Evolutionary conservation across 2,888 invertebrate species (phyloP).

Genomic region (Macaria notata): DNA sequence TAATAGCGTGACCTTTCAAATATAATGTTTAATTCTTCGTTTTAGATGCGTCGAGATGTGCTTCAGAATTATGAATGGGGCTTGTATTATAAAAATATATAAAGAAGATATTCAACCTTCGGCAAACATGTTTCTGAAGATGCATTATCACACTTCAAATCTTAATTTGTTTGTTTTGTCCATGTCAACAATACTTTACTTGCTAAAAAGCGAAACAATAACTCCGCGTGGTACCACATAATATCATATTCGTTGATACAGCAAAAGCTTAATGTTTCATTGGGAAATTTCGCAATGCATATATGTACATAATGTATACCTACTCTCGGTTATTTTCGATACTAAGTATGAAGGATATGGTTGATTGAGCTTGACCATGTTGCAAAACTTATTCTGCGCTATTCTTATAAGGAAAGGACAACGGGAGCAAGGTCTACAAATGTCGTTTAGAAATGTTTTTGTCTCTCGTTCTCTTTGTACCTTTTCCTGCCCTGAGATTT

Average conservation of each 20-base stretch:
- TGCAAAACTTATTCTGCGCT: constrained; percentile 26
- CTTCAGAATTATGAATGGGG: no score
- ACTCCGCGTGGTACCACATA: not conserved
- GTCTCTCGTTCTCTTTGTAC: not conserved
- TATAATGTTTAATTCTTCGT: no score
- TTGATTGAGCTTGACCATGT: constrained; percentile 25
- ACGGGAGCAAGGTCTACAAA: constrained; percentile 1
- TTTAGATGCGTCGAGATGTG: no score
- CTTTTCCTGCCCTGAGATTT: not conserved
- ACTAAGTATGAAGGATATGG: constrained; percentile 37
- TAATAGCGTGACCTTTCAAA: no score
- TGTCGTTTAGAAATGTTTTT: not conserved
- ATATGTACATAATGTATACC: constrained; percentile 10
- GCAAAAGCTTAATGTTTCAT: not conserved
- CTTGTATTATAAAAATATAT: no score
- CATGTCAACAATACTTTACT: no score
- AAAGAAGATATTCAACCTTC: no score
- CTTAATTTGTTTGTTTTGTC: no score
- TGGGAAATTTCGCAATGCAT: constrained; percentile 34
- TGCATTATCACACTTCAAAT: no score
- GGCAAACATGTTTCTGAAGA: no score
- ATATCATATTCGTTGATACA: not conserved
- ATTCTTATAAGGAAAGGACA: not conserved
- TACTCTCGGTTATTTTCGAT: constrained; percentile 31
- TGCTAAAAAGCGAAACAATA: no score